Evolutionary conservation across 1,140 invertebrate species (phyloP).

Genomic region (Zaprionus davidi): DNA sequence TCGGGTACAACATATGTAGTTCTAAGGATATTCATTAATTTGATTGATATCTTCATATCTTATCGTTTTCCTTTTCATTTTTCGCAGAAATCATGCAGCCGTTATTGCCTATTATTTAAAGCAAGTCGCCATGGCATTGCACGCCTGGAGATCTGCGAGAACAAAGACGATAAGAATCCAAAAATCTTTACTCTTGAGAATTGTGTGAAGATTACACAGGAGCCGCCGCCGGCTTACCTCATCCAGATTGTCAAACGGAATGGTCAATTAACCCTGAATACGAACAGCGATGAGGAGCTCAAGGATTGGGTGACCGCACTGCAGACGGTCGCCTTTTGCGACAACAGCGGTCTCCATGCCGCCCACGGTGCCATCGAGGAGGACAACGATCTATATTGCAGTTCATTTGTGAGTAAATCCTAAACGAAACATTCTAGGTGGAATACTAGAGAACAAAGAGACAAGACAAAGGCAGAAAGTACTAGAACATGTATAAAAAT

Average conservation of each 20-base stretch:
- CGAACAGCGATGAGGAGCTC: conserved; percentile 89
- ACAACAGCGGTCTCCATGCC: conserved; percentile 83
- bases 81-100: conserved; percentile 76
- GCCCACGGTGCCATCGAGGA: conserved; percentile 88
- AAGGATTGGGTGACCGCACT: conserved; percentile 91
- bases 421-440: not conserved
- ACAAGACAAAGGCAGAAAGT: not conserved
- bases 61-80: conserved; percentile 1
- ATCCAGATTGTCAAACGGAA: conserved; percentile 90
- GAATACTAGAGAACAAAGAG: not conserved
- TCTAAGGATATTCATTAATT: not conserved
- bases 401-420: conserved; percentile 85
- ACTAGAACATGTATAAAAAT: not conserved
- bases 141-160: conserved; percentile 92
- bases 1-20: not conserved
- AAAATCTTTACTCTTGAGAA: conserved; percentile 93
- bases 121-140: conserved; percentile 93
- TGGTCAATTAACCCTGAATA: conserved; percentile 88
- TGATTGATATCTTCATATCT: not conserved
- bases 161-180: conserved; percentile 88
- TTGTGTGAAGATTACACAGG: conserved; percentile 92
- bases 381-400: conserved; percentile 94
- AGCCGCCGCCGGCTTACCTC: conserved; percentile 86
- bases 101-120: conserved; percentile 88
- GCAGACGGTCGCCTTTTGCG: conserved; percentile 93